Base-by-base conservation (phyloP, 1,140 invertebrate species). In the Trachymyrmex septentrionalis region DNA sequence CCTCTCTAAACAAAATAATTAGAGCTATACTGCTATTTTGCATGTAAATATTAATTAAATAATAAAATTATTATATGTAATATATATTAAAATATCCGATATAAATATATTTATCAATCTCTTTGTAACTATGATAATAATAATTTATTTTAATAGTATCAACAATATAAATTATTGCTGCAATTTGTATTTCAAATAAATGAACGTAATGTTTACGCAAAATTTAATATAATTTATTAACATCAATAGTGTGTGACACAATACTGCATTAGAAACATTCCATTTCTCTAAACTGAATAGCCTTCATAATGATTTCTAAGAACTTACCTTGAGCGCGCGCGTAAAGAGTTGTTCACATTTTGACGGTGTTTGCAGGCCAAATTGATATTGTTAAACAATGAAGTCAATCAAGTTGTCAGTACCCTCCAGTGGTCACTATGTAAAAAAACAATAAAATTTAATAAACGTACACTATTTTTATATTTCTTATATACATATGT, bases 361-460 rank as follows among this genome's bases (percentile, higher is more conserved):
- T 59, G 10, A 21, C 21, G 16, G 53, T 19, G 2, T 55, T 55
- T 55, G 14, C 3, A 14, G 16, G 48, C 48, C 14, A 50, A 50
- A 50, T 50, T 50, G 9, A 3, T 50, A 55, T 55, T 55, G 16
- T 55, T 55, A 55, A 19, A 55, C 6, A 16, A 55, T 55, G 6
- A 55, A 55, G 16, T 55, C 16, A n/a, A 55, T 55, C 16, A 55
- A 55, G 53, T 59, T 59, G 57, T 24, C 10, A 55, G 19, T 10
- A 57, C n/a, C 7, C 19, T 57, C 0, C n/a, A 14, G 30, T 4
- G 38, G 9, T 44, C 7, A 34, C 3, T 73, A 3, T 27, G 14
- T 57, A 57, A 21, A 34, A n/a, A 16, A 38, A 75, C 2, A 19
- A 75, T 16, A 50, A 71, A 55, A 55, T 73, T 7, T 57, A 73